phyloP scores from a whole-genome alignment of 37 sponge, comb jelly and placozoan species.

The Ianthella basta region DNA sequence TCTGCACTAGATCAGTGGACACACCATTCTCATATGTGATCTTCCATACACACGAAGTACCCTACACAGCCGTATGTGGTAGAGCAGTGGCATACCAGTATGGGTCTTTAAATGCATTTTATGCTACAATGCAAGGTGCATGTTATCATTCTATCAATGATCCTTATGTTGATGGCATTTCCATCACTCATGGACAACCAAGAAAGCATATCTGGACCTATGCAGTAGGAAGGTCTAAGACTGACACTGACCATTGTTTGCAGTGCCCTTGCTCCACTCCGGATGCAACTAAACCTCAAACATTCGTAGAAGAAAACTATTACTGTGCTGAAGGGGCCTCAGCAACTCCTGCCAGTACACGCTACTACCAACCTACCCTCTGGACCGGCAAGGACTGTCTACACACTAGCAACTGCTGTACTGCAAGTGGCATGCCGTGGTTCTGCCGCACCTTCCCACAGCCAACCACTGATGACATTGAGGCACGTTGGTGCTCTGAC shows the following conservation, averaged over 20 bases:
- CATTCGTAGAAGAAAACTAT: background rate
- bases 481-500: background rate
- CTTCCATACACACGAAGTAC: background rate
- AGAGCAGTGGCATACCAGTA: background rate
- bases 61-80: constrained; percentile 3
- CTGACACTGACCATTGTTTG: no score
- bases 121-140: background rate
- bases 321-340: background rate
- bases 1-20: constrained; percentile 1
- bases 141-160: background rate
- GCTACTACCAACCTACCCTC: background rate
- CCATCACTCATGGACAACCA: background rate
- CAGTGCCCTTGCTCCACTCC: background rate
- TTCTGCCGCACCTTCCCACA: constrained; percentile 2
- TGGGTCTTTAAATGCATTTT: background rate
- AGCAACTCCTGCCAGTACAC: background rate
- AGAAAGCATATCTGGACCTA: background rate
- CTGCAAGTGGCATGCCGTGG: constrained; percentile 11
- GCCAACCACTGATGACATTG: background rate
- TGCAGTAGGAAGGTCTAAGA: background rate
- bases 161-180: background rate
- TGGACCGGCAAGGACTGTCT: background rate
- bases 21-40: background rate
- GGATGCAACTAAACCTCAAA: background rate
- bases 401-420: background rate